Percentiles rank a stretch among this genome's conserved stretches.
Conservation (phyloP, 2,797 vertebrate genomes). For the Gambusia yucatana region DNA sequence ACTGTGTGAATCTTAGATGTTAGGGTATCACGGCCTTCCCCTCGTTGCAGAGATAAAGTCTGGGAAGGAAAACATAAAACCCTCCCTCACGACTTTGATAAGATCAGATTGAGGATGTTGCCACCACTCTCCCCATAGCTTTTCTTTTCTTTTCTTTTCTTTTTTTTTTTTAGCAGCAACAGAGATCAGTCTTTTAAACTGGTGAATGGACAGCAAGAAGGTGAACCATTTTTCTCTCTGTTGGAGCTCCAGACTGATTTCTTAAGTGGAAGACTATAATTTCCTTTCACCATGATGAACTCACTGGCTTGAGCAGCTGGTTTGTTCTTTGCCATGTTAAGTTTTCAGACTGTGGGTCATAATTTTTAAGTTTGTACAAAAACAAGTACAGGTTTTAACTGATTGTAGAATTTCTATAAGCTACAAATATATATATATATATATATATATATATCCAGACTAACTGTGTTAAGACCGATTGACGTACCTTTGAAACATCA, state of each 20-base stretch:
- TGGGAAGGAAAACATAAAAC: conserved; percentile 8
- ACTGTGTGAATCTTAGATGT: background rate
- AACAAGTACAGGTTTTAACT: background rate
- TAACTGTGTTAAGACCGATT: background rate
- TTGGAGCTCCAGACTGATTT: background rate
- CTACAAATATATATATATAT: background rate
- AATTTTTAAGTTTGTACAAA: background rate
- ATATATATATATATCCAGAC: background rate
- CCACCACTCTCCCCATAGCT: background rate
- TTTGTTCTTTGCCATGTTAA: background rate
- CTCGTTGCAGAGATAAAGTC: conserved; percentile 6
- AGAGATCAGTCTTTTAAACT: conserved; percentile 11
- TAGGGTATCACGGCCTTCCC: background rate
- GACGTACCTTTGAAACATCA: background rate
- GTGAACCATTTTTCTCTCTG: background rate
- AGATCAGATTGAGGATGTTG: conserved; percentile 6
- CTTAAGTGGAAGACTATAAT: background rate
- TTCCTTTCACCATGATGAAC: background rate
- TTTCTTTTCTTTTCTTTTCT: background rate
- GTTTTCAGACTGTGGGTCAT: background rate
- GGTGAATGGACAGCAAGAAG: background rate
- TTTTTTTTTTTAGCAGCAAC: background rate
- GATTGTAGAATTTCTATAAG: background rate
- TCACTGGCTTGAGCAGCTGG: background rate
- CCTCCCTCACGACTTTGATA: conserved; percentile 8